A percentile compares a stretch with the other conserved stretches of the same genome.
These are phyloP conservation scores for Biston betularia DNA, from an alignment of 2,888 invertebrate species.

Conservation along the genomic window DNA sequence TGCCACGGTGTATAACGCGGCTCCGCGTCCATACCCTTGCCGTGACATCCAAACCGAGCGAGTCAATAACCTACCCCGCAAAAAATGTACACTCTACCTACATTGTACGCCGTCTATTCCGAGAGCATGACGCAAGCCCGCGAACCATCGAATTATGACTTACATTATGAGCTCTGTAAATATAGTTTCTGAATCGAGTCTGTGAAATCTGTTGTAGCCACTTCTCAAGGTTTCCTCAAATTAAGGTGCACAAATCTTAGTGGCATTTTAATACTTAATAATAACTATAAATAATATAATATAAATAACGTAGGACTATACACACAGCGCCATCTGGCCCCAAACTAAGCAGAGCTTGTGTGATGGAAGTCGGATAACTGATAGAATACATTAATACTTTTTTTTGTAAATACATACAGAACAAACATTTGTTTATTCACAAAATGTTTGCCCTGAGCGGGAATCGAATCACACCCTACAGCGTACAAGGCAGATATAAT, in stretches of 20 bases:
- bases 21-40: slow-evolving; percentile 70
- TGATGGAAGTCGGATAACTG: too few species aligned
- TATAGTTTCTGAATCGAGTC: slow-evolving; percentile 49
- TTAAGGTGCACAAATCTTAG: slow-evolving; percentile 28
- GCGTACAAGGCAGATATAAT: too few species aligned
- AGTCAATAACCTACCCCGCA: slow-evolving; percentile 79
- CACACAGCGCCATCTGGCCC: too few species aligned
- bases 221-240: slow-evolving; percentile 50
- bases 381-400: too few species aligned
- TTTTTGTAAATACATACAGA: too few species aligned
- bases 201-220: slow-evolving; percentile 47
- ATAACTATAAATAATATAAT: too few species aligned
- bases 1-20: slow-evolving; percentile 47
- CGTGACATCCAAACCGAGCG: slow-evolving; percentile 76
- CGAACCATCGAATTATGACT: slow-evolving; percentile 58
- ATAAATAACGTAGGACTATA: too few species aligned
- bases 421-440: too few species aligned
- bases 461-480: too few species aligned
- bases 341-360: too few species aligned
- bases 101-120: slow-evolving; percentile 78
- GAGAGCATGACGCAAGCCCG: slow-evolving; percentile 74
- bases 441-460: too few species aligned
- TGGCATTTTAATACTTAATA: too few species aligned
- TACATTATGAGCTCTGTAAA: slow-evolving; percentile 56
- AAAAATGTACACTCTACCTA: slow-evolving; percentile 71